phyloP scores from a whole-genome alignment of 2,113 vertebrate species.

The Cottus gobio region DNA sequence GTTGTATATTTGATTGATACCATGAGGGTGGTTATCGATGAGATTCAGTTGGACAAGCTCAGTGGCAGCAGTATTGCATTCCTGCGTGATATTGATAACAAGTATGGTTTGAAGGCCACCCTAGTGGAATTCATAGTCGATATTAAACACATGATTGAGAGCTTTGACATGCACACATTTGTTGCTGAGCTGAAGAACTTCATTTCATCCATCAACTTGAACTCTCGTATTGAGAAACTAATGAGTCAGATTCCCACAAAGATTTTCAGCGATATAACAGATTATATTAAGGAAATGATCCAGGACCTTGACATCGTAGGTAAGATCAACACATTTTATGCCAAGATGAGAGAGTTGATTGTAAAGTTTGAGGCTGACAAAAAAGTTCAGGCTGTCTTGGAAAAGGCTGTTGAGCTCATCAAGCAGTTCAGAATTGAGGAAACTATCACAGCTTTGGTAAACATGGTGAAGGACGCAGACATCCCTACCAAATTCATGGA shows the following conservation, averaged over 20 bases:
- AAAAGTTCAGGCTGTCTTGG: conserved; percentile 82
- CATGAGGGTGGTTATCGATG: conserved; percentile 72
- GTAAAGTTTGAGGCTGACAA: conserved; percentile 84
- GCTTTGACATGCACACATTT: conserved; percentile 77
- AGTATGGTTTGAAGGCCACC: conserved; percentile 79
- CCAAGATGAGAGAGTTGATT: conserved; percentile 79
- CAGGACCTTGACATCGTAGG: conserved; percentile 82
- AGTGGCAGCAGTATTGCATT: conserved; percentile 79
- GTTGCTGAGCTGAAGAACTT: conserved; percentile 73
- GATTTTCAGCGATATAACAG: conserved; percentile 70
- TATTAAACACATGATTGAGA: conserved; percentile 80
- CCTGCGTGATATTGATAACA: conserved; percentile 83
- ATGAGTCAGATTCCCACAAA: conserved; percentile 68
- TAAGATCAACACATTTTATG: conserved; percentile 81
- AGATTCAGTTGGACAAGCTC: conserved; percentile 81
- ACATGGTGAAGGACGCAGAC: conserved; percentile 77
- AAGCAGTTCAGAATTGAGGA: conserved; percentile 85
- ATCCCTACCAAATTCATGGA: conserved; percentile 74
- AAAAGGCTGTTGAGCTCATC: conserved; percentile 83
- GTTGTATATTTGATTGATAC: conserved; percentile 79
- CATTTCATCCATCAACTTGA: conserved; percentile 67
- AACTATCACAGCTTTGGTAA: conserved; percentile 76
- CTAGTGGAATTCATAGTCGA: conserved; percentile 76
- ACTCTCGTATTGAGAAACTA: conserved; percentile 63
- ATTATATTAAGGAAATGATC: conserved; percentile 72